Conservation (phyloP, 30 jellyfish, hydroid and myxozoan genomes). For the Aurelia aurita complex sp. Pacific region DNA sequence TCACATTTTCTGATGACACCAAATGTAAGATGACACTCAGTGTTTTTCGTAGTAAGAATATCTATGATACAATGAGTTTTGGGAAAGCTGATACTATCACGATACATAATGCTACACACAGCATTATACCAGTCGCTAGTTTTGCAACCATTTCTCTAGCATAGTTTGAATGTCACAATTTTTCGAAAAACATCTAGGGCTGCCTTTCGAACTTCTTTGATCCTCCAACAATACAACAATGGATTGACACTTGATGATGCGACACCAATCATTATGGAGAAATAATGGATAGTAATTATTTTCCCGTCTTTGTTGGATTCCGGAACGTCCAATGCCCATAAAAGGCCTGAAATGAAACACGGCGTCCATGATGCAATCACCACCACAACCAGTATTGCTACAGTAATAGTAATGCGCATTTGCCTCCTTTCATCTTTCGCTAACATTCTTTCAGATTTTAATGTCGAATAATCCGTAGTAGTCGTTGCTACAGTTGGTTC, state of each 20-base stretch:
- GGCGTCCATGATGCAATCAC: slow-evolving; percentile 53
- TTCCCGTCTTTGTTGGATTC: slow-evolving; percentile 13
- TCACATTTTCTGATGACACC: no score
- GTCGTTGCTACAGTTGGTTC: not conserved
- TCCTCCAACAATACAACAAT: slow-evolving; percentile 44
- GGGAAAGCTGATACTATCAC: no score
- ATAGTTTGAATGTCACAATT: no score
- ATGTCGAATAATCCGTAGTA: not conserved
- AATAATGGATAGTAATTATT: slow-evolving; percentile 37
- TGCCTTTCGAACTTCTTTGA: slow-evolving; percentile 51
- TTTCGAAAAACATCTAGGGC: slow-evolving; percentile 28
- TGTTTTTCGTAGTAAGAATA: no score
- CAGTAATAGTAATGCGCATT: slow-evolving; percentile 49
- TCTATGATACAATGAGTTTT: no score
- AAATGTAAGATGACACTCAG: no score
- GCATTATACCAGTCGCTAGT: no score
- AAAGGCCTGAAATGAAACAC: slow-evolving; percentile 27
- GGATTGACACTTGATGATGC: slow-evolving; percentile 57
- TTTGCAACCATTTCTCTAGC: no score
- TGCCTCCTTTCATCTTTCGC: slow-evolving; percentile 37
- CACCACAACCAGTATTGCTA: slow-evolving; percentile 22
- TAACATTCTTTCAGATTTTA: not conserved
- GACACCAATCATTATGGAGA: slow-evolving; percentile 26
- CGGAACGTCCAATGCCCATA: slow-evolving; percentile 42
- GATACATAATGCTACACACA: no score